Evolutionary conservation across 2,797 vertebrate genomes (phyloP).

Genomic region (Scolopax bukidnonensis): DNA sequence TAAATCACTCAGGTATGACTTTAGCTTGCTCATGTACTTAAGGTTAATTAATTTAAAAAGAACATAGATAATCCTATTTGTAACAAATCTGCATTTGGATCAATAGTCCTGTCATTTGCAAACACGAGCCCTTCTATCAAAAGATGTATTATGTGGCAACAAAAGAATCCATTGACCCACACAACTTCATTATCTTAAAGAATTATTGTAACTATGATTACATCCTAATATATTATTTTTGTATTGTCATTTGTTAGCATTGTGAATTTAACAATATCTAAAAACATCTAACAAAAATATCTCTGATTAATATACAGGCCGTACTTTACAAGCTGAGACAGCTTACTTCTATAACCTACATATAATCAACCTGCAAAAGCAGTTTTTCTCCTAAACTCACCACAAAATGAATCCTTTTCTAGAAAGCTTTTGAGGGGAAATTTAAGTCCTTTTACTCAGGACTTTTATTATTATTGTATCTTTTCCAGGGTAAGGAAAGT

Average conservation of each 20-base stretch:
- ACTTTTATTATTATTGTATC: neutral
- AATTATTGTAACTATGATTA: neutral
- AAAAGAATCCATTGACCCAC: neutral
- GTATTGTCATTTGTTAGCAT: neutral
- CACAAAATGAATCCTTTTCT: neutral
- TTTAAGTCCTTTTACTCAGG: neutral
- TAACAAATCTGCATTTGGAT: neutral
- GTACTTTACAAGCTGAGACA: rapidly evolving
- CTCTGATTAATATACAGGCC: neutral
- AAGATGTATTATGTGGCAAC: neutral
- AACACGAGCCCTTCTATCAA: neutral
- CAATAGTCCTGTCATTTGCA: neutral
- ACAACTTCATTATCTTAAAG: neutral
- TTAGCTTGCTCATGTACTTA: neutral
- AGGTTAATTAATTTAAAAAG: slow-evolving; percentile 20
- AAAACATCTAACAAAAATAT: neutral
- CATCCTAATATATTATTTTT: neutral
- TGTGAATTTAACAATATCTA: neutral
- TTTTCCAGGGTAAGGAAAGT: neutral
- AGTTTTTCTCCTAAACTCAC: neutral
- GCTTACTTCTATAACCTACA: neutral
- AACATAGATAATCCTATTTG: neutral
- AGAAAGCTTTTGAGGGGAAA: neutral
- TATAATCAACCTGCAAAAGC: neutral
- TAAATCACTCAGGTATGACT: slow-evolving; percentile 25